Percentiles rank a stretch among this genome's conserved stretches.
phyloP scores from a whole-genome alignment of 2,888 invertebrate species.

The Cerastis leucographa region DNA sequence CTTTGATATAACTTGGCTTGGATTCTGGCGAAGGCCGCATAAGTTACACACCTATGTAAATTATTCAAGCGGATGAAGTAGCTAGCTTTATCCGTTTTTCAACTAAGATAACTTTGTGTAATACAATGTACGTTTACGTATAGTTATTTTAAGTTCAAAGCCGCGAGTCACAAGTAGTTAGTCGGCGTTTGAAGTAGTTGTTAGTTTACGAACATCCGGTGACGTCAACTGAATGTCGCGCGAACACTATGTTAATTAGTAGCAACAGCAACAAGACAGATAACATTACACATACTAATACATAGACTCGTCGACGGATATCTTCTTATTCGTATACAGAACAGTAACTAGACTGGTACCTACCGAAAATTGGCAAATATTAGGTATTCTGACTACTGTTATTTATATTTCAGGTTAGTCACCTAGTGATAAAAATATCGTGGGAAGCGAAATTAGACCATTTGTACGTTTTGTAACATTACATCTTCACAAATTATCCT shows the following conservation, averaged over 20 bases:
- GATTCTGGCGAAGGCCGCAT: conserved; percentile 21
- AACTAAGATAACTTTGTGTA: conserved; percentile 11
- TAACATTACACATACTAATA: conserved; percentile 31
- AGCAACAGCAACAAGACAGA: conserved; percentile 31
- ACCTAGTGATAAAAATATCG: conserved; percentile 33
- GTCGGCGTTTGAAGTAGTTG: conserved; percentile 51
- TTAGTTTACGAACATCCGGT: conserved; percentile 48
- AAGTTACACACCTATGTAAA: conserved; percentile 47
- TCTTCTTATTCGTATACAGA: conserved; percentile 1
- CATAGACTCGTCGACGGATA: not conserved
- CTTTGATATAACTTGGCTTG: conserved; percentile 35
- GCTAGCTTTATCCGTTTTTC: conserved; percentile 39
- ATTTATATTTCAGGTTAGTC: conserved; percentile 28
- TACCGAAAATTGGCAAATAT: conserved; percentile 4
- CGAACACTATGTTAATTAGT: conserved; percentile 52
- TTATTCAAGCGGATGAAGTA: conserved; percentile 25
- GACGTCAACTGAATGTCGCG: conserved; percentile 32
- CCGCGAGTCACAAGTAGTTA: conserved; percentile 48
- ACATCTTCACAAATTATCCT: not conserved
- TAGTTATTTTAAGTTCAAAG: conserved; percentile 50
- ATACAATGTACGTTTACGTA: conserved; percentile 20
- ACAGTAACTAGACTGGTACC: not conserved
- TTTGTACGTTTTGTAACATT: conserved; percentile 11
- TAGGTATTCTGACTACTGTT: conserved; percentile 15
- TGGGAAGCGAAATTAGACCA: not conserved